A percentile compares a stretch with the other conserved stretches of the same genome.
These are phyloP conservation scores for Perizoma affinitatum DNA, from an alignment of 2,888 invertebrate genomes.

Conservation along the genomic window DNA sequence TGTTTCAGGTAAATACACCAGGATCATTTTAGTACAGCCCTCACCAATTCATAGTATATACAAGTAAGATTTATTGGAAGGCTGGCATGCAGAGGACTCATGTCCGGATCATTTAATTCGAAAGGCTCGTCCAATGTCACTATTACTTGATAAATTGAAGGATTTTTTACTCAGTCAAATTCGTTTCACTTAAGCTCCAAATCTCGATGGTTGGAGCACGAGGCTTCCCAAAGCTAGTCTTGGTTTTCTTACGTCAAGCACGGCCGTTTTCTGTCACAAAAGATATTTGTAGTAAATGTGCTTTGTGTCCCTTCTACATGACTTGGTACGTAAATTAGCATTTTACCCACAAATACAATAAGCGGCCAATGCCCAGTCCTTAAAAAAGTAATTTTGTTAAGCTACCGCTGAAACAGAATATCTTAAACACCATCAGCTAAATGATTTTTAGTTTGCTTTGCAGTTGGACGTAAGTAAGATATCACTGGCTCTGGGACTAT, in stretches of 20 bases:
- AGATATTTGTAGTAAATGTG: neutral
- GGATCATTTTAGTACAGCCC: neutral
- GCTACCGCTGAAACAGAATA: no score
- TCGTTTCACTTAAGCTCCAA: conserved; percentile 61
- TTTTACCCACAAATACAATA: no score
- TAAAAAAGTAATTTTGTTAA: no score
- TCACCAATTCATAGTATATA: neutral
- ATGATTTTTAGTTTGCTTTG: no score
- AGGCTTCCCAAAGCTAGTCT: conserved; percentile 40
- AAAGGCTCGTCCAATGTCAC: conserved; percentile 48
- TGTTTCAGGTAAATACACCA: no score
- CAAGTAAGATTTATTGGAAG: conserved; percentile 12
- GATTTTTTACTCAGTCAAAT: conserved; percentile 61
- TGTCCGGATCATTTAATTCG: conserved; percentile 39
- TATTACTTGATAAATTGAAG: conserved; percentile 69
- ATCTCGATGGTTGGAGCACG: conserved; percentile 50
- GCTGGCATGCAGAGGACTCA: conserved; percentile 28
- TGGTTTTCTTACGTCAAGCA: conserved; percentile 6
- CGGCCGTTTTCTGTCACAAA: neutral
- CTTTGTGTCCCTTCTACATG: no score
- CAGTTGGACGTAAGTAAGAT: neutral
- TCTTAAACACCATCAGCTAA: no score
- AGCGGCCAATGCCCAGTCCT: no score
- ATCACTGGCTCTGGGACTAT: conserved; percentile 6
- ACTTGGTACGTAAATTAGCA: no score